A percentile compares a stretch with the other conserved stretches of the same genome.
phyloP scores from a whole-genome alignment of 2,888 invertebrate genomes.

The Trissoscelio sp. region DNA sequence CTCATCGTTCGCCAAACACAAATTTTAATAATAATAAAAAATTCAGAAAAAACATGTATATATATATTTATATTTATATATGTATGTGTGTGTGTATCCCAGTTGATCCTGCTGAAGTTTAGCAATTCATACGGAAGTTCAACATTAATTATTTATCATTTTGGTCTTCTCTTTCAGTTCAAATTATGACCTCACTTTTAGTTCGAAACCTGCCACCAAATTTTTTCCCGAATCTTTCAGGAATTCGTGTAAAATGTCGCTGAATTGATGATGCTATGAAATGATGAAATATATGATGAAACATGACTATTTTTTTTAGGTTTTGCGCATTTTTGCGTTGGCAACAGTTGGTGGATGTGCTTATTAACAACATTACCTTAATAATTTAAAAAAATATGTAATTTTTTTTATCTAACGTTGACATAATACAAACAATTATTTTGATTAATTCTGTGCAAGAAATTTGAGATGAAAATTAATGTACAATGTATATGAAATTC shows the following conservation, averaged over 20 bases:
- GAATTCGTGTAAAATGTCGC: slow-evolving; percentile 56
- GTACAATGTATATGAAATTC: no score
- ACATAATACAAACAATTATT: no score
- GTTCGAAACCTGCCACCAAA: slow-evolving; percentile 60
- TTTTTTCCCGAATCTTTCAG: slow-evolving; percentile 51
- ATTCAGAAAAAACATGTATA: no score
- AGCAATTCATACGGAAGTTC: neutral
- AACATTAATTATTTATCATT: slow-evolving; percentile 22
- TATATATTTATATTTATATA: no score
- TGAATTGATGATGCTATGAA: slow-evolving; percentile 29
- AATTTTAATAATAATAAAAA: no score
- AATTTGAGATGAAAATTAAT: no score
- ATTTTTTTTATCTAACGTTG: no score
- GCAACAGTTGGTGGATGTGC: neutral
- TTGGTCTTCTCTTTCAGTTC: slow-evolving; percentile 26
- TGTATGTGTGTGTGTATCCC: no score
- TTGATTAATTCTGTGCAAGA: no score
- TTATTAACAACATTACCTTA: no score
- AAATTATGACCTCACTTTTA: slow-evolving; percentile 39
- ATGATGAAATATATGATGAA: slow-evolving; percentile 15
- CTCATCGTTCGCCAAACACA: no score
- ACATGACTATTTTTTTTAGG: neutral
- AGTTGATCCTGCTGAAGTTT: slow-evolving; percentile 27
- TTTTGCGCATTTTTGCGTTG: neutral
- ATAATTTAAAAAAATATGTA: no score